Evolutionary conservation across 2,888 invertebrate species (phyloP).

Genomic region (Venustoraphidia nigricollis): DNA sequence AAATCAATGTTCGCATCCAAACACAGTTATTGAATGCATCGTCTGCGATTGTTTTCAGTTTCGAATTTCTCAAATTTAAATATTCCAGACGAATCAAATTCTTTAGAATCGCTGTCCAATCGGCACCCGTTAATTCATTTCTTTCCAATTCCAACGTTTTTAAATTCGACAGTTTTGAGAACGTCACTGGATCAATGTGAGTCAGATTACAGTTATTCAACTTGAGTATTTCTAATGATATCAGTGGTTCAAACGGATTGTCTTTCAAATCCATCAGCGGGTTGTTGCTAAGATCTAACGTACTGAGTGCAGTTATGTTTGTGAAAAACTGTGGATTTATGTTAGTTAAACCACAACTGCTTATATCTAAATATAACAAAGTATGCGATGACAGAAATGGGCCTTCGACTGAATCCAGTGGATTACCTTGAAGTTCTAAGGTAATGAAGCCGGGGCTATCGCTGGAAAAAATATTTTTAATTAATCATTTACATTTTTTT

Average conservation of each 20-base stretch:
- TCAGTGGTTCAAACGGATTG: constrained; percentile 43
- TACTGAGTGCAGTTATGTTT: constrained; percentile 46
- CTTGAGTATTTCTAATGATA: constrained; percentile 47
- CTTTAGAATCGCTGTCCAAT: constrained; percentile 46
- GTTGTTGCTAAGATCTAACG: constrained; percentile 54
- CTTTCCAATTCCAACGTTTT: constrained; percentile 47
- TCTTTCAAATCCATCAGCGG: constrained; percentile 40
- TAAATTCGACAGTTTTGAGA: constrained; percentile 39
- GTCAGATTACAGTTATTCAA: constrained; percentile 48
- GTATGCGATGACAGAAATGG: constrained; percentile 48
- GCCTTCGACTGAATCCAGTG: constrained; percentile 41
- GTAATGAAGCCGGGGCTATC: constrained; percentile 52
- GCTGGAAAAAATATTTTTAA: constrained; percentile 28
- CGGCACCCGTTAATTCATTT: constrained; percentile 37
- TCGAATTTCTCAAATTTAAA: constrained; percentile 44
- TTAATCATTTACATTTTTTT: constrained; percentile 17
- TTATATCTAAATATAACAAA: constrained; percentile 50
- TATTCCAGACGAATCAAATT: constrained; percentile 43
- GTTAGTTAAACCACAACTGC: constrained; percentile 40
- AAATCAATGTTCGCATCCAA: constrained; percentile 43
- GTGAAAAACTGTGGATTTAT: constrained; percentile 48
- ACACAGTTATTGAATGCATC: constrained; percentile 48
- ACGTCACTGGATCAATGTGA: constrained; percentile 36
- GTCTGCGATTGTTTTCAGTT: constrained; percentile 42
- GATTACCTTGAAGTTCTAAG: constrained; percentile 54